phyloP scores from a whole-genome alignment of 2,113 vertebrate genomes.

The Mungos mungo region DNA sequence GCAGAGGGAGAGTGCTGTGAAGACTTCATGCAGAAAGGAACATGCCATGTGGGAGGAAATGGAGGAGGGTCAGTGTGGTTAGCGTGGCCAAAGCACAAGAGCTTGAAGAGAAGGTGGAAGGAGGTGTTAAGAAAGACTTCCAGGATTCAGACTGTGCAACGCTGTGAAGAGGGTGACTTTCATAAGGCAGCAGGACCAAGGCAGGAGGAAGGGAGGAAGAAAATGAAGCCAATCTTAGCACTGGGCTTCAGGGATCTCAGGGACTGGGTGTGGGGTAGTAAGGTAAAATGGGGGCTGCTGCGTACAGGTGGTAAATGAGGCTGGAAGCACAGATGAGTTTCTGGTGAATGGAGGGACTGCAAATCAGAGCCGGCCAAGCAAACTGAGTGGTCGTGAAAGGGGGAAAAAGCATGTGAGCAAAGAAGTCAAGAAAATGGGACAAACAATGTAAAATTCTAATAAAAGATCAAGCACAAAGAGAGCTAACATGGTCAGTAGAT shows the following conservation, averaged over 20 bases:
- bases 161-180: neutral
- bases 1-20: neutral
- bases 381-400: neutral
- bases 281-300: neutral
- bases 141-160: neutral
- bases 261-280: neutral
- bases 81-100: neutral
- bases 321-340: neutral
- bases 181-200: neutral
- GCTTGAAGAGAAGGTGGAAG: neutral
- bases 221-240: neutral
- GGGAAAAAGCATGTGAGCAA: neutral
- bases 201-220: neutral
- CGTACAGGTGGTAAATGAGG: neutral
- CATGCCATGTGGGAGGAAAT: neutral
- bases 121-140: neutral
- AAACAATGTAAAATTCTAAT: neutral
- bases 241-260: neutral
- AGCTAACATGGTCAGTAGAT: neutral
- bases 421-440: neutral
- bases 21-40: neutral
- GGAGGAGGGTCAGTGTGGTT: neutral
- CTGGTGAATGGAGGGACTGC: neutral
- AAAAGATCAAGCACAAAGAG: neutral
- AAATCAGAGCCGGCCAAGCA: neutral